Conservation (phyloP, 2,797 vertebrate species). For the Argyrosomus regius region DNA sequence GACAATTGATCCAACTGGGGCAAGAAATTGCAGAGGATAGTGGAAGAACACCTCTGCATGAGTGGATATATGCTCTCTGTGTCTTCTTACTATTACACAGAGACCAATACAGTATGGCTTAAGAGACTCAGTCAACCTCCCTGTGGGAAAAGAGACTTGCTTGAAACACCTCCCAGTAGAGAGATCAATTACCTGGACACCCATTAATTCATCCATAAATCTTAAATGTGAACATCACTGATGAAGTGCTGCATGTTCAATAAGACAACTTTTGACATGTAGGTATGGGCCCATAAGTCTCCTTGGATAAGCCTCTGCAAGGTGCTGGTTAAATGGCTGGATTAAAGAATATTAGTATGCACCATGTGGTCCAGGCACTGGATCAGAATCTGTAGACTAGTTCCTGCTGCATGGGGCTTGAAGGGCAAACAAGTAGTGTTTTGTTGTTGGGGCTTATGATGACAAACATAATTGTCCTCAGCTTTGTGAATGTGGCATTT, state of each 20-base stretch:
- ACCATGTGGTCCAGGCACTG: constrained; percentile 3
- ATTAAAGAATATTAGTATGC: constrained; percentile 56
- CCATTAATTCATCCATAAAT: constrained; percentile 71
- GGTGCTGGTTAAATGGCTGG: constrained; percentile 41
- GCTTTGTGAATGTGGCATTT: constrained; percentile 45
- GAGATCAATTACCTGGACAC: constrained; percentile 55
- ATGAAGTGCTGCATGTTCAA: constrained; percentile 64
- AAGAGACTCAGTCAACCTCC: constrained; percentile 49
- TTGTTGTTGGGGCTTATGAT: constrained; percentile 41
- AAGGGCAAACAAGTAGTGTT: constrained; percentile 61
- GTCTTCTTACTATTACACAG: constrained; percentile 38
- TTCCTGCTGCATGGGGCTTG: constrained; percentile 29
- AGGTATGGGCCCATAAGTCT: constrained; percentile 34
- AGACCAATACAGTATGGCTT: constrained; percentile 44
- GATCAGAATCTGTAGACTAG: constrained; percentile 33
- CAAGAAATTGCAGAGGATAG: constrained; percentile 37
- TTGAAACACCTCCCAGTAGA: constrained; percentile 60
- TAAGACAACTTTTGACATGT: constrained; percentile 56
- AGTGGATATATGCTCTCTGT: constrained; percentile 56
- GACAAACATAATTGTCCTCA: constrained; percentile 40
- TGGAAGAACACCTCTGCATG: constrained; percentile 41
- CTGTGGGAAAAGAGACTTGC: constrained; percentile 46
- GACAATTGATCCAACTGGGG: constrained; percentile 58
- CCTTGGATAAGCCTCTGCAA: constrained; percentile 32
- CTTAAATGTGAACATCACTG: constrained; percentile 53